A percentile compares a stretch with the other conserved stretches of the same genome.
Evolutionary conservation across 92 coral and sea anemone species (phyloP).

Genomic region (Heteractis magnifica): DNA sequence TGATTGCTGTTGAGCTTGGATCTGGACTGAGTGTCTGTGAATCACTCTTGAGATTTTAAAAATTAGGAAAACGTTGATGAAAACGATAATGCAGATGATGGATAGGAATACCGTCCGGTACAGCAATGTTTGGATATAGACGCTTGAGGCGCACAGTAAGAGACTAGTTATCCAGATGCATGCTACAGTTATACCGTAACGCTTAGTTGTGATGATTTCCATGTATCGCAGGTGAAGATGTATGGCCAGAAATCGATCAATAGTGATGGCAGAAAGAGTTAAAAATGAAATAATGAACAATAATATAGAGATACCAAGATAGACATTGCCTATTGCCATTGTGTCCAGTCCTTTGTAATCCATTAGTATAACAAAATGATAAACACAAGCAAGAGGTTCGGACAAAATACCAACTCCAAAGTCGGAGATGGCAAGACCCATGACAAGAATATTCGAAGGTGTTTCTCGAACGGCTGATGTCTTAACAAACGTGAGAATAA

Average conservation of each 20-base stretch:
- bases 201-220: not conserved
- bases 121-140: not conserved
- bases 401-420: not conserved
- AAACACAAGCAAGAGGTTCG: not conserved
- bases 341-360: not conserved
- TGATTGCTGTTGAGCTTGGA: constrained; percentile 16
- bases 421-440: not conserved
- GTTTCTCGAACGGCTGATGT: not conserved
- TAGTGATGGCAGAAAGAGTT: not conserved
- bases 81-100: not conserved
- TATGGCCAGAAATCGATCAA: not conserved
- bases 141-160: not conserved
- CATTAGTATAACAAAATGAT: not conserved
- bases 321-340: not conserved
- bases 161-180: not conserved
- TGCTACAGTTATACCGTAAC: not conserved
- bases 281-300: not conserved
- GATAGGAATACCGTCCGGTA: not conserved
- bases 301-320: not conserved
- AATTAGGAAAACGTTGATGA: not conserved
- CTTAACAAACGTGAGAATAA: not conserved
- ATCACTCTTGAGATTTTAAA: not conserved
- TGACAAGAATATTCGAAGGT: not conserved
- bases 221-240: not conserved
- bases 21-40: not conserved